Conservation (phyloP, 2,797 vertebrate genomes). For the Threskiornis aethiopicus region DNA sequence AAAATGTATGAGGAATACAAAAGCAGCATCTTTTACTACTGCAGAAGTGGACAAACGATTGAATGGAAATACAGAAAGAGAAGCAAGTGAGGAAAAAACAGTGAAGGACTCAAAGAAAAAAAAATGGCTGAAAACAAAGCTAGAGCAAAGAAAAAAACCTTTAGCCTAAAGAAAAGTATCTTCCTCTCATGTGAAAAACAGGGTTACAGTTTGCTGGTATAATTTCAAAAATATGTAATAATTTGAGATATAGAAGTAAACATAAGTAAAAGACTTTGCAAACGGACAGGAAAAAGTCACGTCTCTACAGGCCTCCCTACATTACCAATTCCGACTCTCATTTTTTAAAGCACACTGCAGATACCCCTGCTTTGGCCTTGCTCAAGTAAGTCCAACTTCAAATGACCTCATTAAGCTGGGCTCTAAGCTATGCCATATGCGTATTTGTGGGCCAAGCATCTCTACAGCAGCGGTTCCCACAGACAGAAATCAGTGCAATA, state of each 20-base stretch:
- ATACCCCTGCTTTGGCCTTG: neutral
- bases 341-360: neutral
- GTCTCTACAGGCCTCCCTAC: neutral
- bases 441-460: neutral
- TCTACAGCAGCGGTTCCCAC: neutral
- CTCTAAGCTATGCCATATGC: neutral
- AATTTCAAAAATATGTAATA: neutral
- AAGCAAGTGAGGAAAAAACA: neutral
- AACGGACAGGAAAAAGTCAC: fast-evolving
- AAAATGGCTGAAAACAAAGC: neutral
- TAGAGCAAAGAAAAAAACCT: neutral
- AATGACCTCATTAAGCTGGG: neutral
- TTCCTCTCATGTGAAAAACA: neutral
- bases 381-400: neutral
- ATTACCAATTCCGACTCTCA: neutral
- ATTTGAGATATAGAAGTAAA: neutral
- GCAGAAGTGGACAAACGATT: neutral
- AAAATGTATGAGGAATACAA: neutral
- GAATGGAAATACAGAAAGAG: neutral
- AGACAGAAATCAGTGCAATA: neutral
- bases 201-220: neutral
- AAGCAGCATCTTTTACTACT: neutral
- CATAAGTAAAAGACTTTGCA: neutral
- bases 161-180: neutral
- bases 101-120: neutral